Percentiles rank a stretch among this genome's conserved stretches.
Evolutionary conservation across 2,888 invertebrate species (phyloP).

Genomic region (Parnassius mnemosyne): DNA sequence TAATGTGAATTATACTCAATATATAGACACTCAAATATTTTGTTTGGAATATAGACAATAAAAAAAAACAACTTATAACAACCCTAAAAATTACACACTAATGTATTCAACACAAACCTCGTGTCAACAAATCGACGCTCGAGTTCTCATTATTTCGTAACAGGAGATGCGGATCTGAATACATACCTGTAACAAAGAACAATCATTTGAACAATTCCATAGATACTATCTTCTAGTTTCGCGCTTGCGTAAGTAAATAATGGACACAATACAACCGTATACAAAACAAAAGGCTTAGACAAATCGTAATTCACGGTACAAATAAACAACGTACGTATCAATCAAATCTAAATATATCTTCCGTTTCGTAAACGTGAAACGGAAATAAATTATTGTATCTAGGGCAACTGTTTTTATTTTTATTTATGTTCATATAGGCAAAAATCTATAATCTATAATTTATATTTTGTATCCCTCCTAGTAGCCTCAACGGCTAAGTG

Average conservation of each 20-base stretch:
- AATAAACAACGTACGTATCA: conserved; percentile 10
- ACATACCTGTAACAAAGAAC: conserved; percentile 74
- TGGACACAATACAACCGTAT: conserved; percentile 32
- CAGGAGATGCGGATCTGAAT: conserved; percentile 42
- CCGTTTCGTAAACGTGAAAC: conserved; percentile 4
- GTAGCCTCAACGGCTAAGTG: no score
- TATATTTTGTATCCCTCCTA: no score
- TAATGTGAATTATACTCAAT: no score
- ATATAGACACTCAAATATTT: no score
- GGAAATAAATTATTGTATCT: background rate
- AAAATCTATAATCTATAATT: background rate
- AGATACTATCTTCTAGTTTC: conserved; percentile 42
- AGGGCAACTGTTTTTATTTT: background rate
- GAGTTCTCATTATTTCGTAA: conserved; percentile 41
- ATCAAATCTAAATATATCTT: conserved; percentile 12
- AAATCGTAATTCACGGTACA: conserved; percentile 12
- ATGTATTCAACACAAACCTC: conserved; percentile 21
- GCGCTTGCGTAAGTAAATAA: conserved; percentile 38
- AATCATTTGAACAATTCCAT: conserved; percentile 47
- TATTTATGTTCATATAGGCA: background rate
- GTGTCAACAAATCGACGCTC: conserved; percentile 31
- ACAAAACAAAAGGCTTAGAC: conserved; percentile 18
- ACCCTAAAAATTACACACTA: conserved; percentile 1
- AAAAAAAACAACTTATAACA: no score
- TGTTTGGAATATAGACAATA: no score